A percentile compares a stretch with the other conserved stretches of the same genome.
Conservation (phyloP, 2,113 vertebrate species). For the Balaeniceps rex region DNA sequence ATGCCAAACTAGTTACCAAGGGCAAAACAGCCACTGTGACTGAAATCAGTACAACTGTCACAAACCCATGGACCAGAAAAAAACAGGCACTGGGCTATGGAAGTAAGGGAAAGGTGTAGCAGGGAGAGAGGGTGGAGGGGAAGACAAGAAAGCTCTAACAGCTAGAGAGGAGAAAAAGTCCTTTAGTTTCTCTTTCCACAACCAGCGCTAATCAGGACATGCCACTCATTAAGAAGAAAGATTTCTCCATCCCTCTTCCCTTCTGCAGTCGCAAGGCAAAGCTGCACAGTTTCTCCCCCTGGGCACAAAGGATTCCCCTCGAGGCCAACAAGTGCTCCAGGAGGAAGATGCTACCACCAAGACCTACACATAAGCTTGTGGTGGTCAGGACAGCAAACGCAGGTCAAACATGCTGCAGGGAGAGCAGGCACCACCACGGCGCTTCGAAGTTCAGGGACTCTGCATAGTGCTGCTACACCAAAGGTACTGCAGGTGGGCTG, state of each 20-base stretch:
- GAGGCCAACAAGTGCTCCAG: not conserved
- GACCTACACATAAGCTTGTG: not conserved
- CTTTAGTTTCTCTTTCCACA: not conserved
- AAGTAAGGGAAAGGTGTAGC: not conserved
- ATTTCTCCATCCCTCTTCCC: not conserved
- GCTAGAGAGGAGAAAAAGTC: not conserved
- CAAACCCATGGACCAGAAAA: not conserved
- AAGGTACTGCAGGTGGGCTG: not conserved
- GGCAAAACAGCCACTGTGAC: not conserved
- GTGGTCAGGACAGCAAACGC: not conserved
- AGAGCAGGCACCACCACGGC: not conserved
- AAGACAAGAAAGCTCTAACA: not conserved
- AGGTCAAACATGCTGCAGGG: not conserved
- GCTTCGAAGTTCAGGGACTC: not conserved
- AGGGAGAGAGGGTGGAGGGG: too few relatives aligned
- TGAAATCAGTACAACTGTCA: not conserved
- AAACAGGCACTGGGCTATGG: not conserved
- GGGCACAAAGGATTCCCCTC: not conserved
- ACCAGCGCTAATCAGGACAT: too few relatives aligned
- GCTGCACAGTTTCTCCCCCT: not conserved
- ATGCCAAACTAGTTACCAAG: not conserved
- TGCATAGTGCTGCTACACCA: fast-evolving
- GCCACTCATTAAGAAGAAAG: not conserved
- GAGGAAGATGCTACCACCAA: not conserved
- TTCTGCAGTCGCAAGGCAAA: not conserved